Evolutionary conservation across 2,888 invertebrate species (phyloP).

Genomic region (Eupeodes luniger): DNA sequence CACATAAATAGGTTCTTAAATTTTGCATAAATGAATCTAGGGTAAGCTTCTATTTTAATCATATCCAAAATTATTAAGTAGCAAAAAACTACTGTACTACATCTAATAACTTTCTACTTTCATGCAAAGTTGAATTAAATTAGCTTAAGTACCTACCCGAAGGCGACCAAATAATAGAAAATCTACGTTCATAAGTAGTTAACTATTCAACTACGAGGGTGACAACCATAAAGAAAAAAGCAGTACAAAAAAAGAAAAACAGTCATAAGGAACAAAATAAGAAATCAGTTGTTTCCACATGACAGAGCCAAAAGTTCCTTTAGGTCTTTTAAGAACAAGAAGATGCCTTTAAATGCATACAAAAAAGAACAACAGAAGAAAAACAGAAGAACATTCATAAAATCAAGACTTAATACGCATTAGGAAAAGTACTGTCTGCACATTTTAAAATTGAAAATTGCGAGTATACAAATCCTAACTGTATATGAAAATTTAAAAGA

Average conservation of each 20-base stretch:
- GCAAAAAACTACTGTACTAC: neutral
- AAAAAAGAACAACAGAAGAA: constrained; percentile 7
- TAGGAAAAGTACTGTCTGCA: neutral
- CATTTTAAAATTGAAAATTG: constrained; percentile 1
- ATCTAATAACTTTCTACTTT: neutral
- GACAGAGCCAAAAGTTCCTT: constrained; percentile 46
- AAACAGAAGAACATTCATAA: constrained; percentile 1
- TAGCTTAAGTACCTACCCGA: constrained; percentile 56
- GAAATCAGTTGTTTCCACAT: neutral
- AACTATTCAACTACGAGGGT: constrained; percentile 58
- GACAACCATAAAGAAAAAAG: constrained; percentile 59
- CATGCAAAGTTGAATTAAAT: constrained; percentile 52
- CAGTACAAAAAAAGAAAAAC: constrained; percentile 1
- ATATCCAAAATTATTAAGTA: neutral
- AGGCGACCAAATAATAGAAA: constrained; percentile 58
- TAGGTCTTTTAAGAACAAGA: constrained; percentile 40
- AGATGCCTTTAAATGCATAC: constrained; percentile 44
- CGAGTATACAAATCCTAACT: neutral
- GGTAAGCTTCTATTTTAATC: neutral
- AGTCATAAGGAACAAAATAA: constrained; percentile 44
- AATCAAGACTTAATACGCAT: constrained; percentile 1
- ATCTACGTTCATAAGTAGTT: constrained; percentile 50
- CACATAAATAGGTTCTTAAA: too few relatives aligned
- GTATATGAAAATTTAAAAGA: too few relatives aligned
- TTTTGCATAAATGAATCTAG: too few relatives aligned